Percentiles rank a stretch among this genome's conserved stretches.
phyloP scores from a whole-genome alignment of 2,113 vertebrate genomes.

The Danionella cerebrum region DNA sequence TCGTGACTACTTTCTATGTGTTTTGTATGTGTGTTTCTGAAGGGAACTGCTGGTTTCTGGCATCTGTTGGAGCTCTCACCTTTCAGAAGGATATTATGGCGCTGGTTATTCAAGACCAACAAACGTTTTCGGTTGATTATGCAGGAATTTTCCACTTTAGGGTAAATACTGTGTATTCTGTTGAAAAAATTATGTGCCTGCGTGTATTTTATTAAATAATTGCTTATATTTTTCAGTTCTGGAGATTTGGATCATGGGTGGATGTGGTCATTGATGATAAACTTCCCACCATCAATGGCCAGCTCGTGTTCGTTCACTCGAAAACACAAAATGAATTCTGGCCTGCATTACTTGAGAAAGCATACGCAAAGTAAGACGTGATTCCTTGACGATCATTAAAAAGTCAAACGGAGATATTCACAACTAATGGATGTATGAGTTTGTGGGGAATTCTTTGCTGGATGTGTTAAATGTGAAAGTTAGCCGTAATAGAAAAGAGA shows the following conservation, averaged over 20 bases:
- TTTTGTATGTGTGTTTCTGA: neutral
- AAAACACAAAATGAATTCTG: conserved; percentile 59
- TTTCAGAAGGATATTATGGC: conserved; percentile 41
- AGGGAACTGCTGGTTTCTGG: conserved; percentile 70
- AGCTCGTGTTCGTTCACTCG: conserved; percentile 52
- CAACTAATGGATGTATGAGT: no score
- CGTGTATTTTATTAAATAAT: no score
- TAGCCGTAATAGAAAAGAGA: no score
- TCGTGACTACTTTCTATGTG: no score
- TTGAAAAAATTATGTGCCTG: no score
- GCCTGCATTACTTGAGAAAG: conserved; percentile 65
- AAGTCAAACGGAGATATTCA: no score
- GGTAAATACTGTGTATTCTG: no score
- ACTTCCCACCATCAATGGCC: conserved; percentile 55
- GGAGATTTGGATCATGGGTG: conserved; percentile 64
- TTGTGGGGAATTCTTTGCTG: no score
- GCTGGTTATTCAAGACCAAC: conserved; percentile 49
- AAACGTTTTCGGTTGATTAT: conserved; percentile 51
- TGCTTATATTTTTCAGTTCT: conserved; percentile 59
- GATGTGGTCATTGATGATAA: conserved; percentile 67
- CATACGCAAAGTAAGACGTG: conserved; percentile 67
- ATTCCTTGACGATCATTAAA: no score
- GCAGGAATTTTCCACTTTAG: conserved; percentile 64
- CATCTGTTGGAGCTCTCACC: conserved; percentile 58
- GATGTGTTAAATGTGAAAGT: no score